A percentile compares a stretch with the other conserved stretches of the same genome.
Conservation (phyloP, 2,888 invertebrate species). For the Phymatocera aterrima region DNA sequence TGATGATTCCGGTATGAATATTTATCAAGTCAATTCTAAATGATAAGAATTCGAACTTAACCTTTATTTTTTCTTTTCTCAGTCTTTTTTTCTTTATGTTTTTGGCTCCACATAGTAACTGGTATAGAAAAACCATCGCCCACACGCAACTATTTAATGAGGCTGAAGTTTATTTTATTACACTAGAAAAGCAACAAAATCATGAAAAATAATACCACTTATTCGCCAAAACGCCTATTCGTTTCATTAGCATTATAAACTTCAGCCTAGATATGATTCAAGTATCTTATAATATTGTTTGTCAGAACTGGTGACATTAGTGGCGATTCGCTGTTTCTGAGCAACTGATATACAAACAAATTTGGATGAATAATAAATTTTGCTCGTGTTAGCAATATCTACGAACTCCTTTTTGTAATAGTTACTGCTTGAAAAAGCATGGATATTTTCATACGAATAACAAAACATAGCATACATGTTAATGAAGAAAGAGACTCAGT, state of each 20-base stretch:
- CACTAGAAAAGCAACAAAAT: too few species aligned
- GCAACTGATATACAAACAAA: slow-evolving; percentile 6
- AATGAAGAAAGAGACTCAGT: not conserved
- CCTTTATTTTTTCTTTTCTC: too few species aligned
- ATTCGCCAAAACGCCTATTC: too few species aligned
- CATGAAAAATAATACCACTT: too few species aligned
- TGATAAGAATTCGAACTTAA: not conserved
- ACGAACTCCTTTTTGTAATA: slow-evolving; percentile 13
- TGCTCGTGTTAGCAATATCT: slow-evolving; percentile 26
- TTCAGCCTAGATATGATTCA: too few species aligned
- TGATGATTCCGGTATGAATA: not conserved
- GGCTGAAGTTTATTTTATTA: too few species aligned
- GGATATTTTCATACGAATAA: not conserved
- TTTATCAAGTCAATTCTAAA: not conserved
- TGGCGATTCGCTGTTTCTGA: slow-evolving; percentile 18
- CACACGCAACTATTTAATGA: slow-evolving; percentile 35
- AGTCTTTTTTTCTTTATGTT: too few species aligned
- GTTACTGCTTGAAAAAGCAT: slow-evolving; percentile 4
- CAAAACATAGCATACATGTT: too few species aligned
- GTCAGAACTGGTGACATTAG: slow-evolving; percentile 10
- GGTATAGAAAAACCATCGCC: slow-evolving; percentile 25
- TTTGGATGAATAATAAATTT: slow-evolving; percentile 16
- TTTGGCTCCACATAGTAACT: slow-evolving; percentile 23
- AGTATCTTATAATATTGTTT: not conserved
- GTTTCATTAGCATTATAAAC: too few species aligned